Conservation (phyloP, 2,113 vertebrate species). For the Carassius gibelio region DNA sequence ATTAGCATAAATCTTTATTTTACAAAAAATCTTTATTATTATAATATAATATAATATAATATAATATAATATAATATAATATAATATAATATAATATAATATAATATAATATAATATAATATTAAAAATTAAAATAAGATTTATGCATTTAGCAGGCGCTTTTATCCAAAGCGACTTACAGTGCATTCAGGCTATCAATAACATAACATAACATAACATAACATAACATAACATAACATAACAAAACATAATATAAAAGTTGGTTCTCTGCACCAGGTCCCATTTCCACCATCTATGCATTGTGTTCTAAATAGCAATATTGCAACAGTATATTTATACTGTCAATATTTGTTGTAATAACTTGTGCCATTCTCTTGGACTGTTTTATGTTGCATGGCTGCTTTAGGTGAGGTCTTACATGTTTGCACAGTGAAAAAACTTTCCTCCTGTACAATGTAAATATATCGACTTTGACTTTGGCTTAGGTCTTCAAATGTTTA, state of each 20-base stretch:
- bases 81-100: background rate
- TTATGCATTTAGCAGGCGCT: no score
- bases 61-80: background rate
- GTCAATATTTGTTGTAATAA: slow-evolving; percentile 34
- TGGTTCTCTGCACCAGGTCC: background rate
- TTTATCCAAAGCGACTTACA: no score
- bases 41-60: background rate
- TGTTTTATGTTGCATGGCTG: slow-evolving; percentile 11
- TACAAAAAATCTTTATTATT: background rate
- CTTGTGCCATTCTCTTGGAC: slow-evolving; percentile 2
- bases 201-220: no score
- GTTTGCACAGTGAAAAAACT: slow-evolving; percentile 31
- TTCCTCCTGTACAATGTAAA: background rate
- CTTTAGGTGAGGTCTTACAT: background rate
- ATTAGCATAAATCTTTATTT: background rate
- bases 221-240: background rate
- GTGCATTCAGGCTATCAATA: no score
- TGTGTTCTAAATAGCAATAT: background rate
- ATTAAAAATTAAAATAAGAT: no score
- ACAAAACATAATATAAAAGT: background rate
- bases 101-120: no score
- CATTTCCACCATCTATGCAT: background rate
- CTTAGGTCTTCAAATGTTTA: slow-evolving; percentile 38
- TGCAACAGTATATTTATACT: slow-evolving; percentile 7
- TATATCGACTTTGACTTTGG: slow-evolving; percentile 35